Percentiles rank a stretch among this genome's conserved stretches.
These are phyloP conservation scores for Stercorarius parasiticus DNA, from an alignment of 2,113 vertebrate genomes.

Conservation along the genomic window DNA sequence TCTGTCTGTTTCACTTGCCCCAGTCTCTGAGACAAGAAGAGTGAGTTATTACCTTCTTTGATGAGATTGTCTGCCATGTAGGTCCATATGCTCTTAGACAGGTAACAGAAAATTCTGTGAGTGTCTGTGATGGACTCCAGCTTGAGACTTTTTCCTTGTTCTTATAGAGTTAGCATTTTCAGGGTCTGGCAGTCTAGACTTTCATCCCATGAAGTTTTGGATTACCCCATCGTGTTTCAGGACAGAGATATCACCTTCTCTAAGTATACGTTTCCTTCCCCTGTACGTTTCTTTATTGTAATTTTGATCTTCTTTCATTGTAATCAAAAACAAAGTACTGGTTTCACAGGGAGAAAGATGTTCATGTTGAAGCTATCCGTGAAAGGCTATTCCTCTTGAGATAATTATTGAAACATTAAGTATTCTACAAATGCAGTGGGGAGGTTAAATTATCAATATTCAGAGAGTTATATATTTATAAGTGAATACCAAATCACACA, in stretches of 20 bases:
- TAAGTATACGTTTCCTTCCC: not conserved
- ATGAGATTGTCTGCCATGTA: not conserved
- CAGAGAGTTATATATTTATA: not conserved
- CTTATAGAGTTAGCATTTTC: not conserved
- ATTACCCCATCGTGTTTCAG: rapidly evolving
- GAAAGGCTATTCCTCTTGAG: not conserved
- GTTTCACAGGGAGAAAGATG: not conserved
- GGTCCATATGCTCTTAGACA: not conserved
- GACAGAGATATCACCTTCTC: not conserved
- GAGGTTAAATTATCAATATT: not conserved
- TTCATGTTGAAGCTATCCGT: not conserved
- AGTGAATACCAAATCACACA: not conserved
- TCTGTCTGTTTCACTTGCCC: not conserved
- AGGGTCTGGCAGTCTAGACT: not conserved
- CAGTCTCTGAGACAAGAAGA: not conserved
- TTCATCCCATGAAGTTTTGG: not conserved
- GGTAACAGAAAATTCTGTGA: not conserved
- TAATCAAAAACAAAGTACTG: not conserved
- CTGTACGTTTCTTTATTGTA: not conserved
- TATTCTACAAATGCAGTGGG: not conserved
- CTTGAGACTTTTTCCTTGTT: not conserved
- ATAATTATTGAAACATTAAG: not conserved
- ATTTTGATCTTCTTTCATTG: not conserved
- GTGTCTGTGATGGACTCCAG: not conserved
- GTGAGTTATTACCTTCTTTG: not conserved